Evolutionary conservation across 2,797 vertebrate genomes (phyloP), one percentile per base, ranked within the genome.

Genomic region (Percopsis omiscomaycus): DNA sequence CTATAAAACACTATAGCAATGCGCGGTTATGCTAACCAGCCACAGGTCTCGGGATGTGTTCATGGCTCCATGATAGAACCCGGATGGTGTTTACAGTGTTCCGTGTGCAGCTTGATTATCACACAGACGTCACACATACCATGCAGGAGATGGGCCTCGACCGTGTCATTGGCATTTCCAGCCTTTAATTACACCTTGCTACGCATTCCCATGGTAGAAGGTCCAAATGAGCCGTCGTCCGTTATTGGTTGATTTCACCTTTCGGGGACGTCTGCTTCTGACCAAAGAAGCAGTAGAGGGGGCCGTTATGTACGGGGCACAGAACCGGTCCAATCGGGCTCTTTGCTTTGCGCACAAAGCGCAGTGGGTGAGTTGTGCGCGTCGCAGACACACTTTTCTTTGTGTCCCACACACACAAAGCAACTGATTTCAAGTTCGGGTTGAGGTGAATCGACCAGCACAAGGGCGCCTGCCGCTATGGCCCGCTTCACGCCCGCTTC

Each of bases 191-290:
- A 27, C 77, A 65, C 50, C 47, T 60, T 57, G 52, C 62, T 66
- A 59, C 79, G 67, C 70, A 48, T 75, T 74, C 65, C 65, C 54
- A 59, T 76, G 69, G 64, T 82, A 86, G 81, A 87, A 85, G 75
- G 65, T 66, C 77, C 75, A 89, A 92, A 90, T 89, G 84, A 91
- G 82, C 83, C 86, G 86, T 89, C 90, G 85, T 82, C 84, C 84
- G 67, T 86, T 85, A 90, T 89, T 88, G 86, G 90, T 91, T 90
- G 22, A 22, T 22, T 87, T 79, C 85, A 86, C 80, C 85, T 91
- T 89, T 89, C 82, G 84, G 75, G 89, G 83, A 84, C 85, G 81
- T 22, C 32, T 37, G 8, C 8, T 37, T 5, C 32, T 8, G 5
- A 37, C 32, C 3, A 37, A 37, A 5, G 32, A 37, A 37, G 3